Evolutionary conservation across 1,140 invertebrate genomes (phyloP).

Genomic region (Dreissena rostriformis): DNA sequence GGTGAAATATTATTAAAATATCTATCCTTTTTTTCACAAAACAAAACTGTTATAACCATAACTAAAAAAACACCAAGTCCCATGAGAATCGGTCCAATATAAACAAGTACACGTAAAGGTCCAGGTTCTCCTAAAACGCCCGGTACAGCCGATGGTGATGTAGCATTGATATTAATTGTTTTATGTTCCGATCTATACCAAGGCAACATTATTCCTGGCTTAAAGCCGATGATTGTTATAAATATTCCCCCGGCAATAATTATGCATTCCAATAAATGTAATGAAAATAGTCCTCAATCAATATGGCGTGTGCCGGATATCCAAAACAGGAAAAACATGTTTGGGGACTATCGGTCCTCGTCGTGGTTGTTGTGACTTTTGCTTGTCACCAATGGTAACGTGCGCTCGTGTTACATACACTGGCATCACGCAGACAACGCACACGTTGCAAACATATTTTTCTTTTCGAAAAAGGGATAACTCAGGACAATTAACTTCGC

Average conservation of each 20-base stretch:
- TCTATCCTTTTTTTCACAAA: slow-evolving; percentile 76
- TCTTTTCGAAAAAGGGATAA: too few species aligned
- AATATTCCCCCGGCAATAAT: slow-evolving; percentile 40
- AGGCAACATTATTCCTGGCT: slow-evolving; percentile 46
- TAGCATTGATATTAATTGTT: slow-evolving; percentile 19
- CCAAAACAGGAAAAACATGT: slow-evolving; percentile 52
- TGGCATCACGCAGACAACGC: slow-evolving; percentile 29
- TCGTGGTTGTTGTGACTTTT: slow-evolving; percentile 13
- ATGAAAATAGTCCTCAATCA: slow-evolving; percentile 38
- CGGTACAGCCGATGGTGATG: slow-evolving; percentile 33
- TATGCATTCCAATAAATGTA: slow-evolving; percentile 18
- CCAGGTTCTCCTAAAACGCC: slow-evolving; percentile 31
- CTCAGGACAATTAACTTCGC: too few species aligned
- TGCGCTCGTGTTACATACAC: slow-evolving; percentile 57
- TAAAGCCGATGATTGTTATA: slow-evolving; percentile 55
- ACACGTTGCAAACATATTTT: too few species aligned
- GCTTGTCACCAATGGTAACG: slow-evolving; percentile 53
- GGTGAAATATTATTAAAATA: slow-evolving; percentile 71
- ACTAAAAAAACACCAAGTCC: slow-evolving; percentile 73
- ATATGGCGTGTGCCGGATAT: slow-evolving; percentile 50
- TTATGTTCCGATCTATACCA: slow-evolving; percentile 19
- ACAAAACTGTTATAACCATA: slow-evolving; percentile 74
- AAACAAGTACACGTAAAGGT: slow-evolving; percentile 63
- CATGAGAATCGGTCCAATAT: slow-evolving; percentile 74
- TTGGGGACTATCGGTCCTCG: slow-evolving; percentile 37